Conservation (phyloP, 2,797 vertebrate genomes). For the Enteromius mattozi region DNA sequence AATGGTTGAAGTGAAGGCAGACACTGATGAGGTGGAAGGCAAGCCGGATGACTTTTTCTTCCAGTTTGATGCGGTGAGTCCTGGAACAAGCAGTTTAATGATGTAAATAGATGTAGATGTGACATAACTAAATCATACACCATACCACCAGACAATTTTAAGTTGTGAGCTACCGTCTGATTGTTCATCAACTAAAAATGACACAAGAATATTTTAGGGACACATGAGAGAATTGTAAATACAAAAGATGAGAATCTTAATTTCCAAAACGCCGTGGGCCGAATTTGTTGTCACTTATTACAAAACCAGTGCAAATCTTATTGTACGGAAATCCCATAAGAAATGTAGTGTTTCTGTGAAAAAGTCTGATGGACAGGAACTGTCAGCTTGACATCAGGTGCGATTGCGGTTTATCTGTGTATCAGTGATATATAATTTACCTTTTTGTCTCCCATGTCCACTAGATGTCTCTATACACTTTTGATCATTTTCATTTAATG, state of each 20-base stretch:
- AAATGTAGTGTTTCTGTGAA: neutral
- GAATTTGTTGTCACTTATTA: neutral
- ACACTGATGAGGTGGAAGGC: slow-evolving; percentile 78
- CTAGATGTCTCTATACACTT: slow-evolving; percentile 63
- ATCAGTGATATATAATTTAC: neutral
- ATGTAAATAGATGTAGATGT: neutral
- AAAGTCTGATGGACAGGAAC: neutral
- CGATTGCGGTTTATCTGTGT: neutral
- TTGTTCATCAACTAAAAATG: neutral
- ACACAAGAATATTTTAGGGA: neutral
- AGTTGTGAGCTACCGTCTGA: neutral
- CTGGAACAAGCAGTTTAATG: neutral
- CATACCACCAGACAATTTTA: too few species aligned
- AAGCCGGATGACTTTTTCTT: slow-evolving; percentile 89
- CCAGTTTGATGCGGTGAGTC: slow-evolving; percentile 91
- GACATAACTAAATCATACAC: neutral
- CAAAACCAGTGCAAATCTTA: neutral
- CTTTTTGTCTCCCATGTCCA: slow-evolving; percentile 53
- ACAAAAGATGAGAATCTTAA: neutral
- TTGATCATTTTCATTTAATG: neutral
- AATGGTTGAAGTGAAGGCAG: slow-evolving; percentile 92
- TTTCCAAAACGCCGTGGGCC: neutral
- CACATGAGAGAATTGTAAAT: neutral
- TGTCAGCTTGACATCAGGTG: neutral
- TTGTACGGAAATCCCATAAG: neutral